phyloP scores from a whole-genome alignment of 2,113 vertebrate genomes.

The Tursiops truncatus region DNA sequence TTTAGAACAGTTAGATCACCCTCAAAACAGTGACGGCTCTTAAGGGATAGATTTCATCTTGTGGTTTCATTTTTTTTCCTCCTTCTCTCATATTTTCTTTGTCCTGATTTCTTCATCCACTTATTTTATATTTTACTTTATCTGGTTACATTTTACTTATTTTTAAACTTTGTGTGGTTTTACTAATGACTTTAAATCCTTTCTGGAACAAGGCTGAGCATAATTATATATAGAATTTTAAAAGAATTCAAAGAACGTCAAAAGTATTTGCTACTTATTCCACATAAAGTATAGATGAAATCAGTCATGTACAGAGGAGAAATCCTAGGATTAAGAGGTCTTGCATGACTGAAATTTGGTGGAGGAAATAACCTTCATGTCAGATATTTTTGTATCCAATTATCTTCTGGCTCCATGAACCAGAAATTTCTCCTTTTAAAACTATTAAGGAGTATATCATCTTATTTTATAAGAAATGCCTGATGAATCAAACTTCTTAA shows the following conservation, averaged over 20 bases:
- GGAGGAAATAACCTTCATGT: slow-evolving; percentile 44
- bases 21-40: not conserved
- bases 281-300: slow-evolving; percentile 31
- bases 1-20: not conserved
- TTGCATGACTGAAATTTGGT: slow-evolving; percentile 22
- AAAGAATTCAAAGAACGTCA: not conserved
- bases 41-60: not conserved
- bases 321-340: not conserved
- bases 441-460: not conserved
- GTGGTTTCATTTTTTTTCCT: not conserved
- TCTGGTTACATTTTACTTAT: slow-evolving; percentile 20
- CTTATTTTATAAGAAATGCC: not conserved
- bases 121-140: not conserved
- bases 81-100: not conserved
- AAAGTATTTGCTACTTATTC: slow-evolving; percentile 28
- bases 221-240: slow-evolving; percentile 3
- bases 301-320: not conserved
- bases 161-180: not conserved
- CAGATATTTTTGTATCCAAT: slow-evolving; percentile 13
- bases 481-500: not conserved
- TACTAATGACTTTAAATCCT: not conserved
- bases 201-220: not conserved
- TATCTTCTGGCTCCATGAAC: not conserved
- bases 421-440: slow-evolving; percentile 21
- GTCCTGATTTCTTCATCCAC: not conserved